Conservation (phyloP, 2,888 invertebrate genomes). For the Crocallis elinguaria region DNA sequence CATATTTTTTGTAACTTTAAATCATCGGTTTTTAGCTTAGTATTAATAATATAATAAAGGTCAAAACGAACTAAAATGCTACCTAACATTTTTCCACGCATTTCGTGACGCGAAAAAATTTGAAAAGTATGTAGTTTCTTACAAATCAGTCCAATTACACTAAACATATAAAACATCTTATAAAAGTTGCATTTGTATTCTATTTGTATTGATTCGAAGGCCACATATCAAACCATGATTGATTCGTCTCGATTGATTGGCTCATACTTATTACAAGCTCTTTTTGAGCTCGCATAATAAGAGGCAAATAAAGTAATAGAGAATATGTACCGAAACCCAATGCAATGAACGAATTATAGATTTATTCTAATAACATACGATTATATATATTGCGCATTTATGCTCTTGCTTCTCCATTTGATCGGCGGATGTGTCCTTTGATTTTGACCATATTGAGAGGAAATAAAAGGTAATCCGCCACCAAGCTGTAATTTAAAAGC, state of each 20-base stretch:
- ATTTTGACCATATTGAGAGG: no score
- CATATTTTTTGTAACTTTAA: no score
- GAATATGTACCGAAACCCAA: constrained; percentile 36
- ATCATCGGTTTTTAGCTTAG: no score
- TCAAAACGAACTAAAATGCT: no score
- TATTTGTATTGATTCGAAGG: constrained; percentile 10
- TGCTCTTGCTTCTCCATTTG: no score
- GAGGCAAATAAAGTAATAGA: constrained; percentile 30
- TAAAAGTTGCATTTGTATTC: constrained; percentile 2
- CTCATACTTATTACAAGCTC: constrained; percentile 34
- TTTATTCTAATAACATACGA: constrained; percentile 45
- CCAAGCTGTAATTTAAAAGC: no score
- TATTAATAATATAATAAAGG: no score
- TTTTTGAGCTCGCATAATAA: constrained; percentile 27
- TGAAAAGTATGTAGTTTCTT: no score
- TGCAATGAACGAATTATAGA: constrained; percentile 53
- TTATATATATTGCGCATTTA: constrained; percentile 4
- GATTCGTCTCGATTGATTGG: constrained; percentile 34
- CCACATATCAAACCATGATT: constrained; percentile 25
- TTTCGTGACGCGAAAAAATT: no score
- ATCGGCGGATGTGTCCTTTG: no score
- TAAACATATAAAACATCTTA: constrained; percentile 3
- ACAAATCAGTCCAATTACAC: constrained; percentile 14
- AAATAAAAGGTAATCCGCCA: no score
- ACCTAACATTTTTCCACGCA: no score